Evolutionary conservation across 2,113 vertebrate species (phyloP), one percentile per base, ranked within the genome.

Genomic region (Eublepharis macularius): DNA sequence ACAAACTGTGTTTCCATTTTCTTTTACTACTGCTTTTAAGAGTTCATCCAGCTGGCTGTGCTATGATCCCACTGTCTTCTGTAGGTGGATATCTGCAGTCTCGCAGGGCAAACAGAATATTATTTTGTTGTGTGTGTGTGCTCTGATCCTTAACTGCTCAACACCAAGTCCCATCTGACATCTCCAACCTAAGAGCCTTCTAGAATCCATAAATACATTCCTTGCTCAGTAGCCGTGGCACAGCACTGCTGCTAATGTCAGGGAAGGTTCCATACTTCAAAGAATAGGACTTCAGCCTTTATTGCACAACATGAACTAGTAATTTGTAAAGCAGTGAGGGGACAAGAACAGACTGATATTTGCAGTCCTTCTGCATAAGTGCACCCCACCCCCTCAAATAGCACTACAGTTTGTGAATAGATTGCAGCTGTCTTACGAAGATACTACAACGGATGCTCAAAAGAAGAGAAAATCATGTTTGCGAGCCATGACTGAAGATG

Each of bases 351-450:
- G 89, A 92, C 89, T 92, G 90, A 89, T 92, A 90, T 0, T 32
- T 86, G 83, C 51, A 89, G 76, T 89, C 80, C 90, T 1, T 0
- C 82, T 85, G 81, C 87, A 92, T 90, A 92, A 92, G 93, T 91
- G 94, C 93, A 87, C 82, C 89, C 92, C 92, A 86, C 87, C 92
- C 86, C 88, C 91, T 90, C 87, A 72, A 91, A 21, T 85, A 92
- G 87, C 89, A 85, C n/a, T 87, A 68, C 85, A 81, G 90, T 91
- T 91, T 89, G 91, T 86, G 87, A 87, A 89, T 86, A 90, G 85
- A 93, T 91, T 93, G 89, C 88, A 93, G 85, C 89, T 92, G n/a
- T n/a, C n/a, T n/a, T n/a, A n/a, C n/a, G n/a, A n/a, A n/a, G n/a
- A n/a, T n/a, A n/a, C n/a, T n/a, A n/a, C n/a, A n/a, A n/a, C n/a